Conservation (phyloP, 2,113 vertebrate species). For the Ornithorhynchus anatinus region DNA sequence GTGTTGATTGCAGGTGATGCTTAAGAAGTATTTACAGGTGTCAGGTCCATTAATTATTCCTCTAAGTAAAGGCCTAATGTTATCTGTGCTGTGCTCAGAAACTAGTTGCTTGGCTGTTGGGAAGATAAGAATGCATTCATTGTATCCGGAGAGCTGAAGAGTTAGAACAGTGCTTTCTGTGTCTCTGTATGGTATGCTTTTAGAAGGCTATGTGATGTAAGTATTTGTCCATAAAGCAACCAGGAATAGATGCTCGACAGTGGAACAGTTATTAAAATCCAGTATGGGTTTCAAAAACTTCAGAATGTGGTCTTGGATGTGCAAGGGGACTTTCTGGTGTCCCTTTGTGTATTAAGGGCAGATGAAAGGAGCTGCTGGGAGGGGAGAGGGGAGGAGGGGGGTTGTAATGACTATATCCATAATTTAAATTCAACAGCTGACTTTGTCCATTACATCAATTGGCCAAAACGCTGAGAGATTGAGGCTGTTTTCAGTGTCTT, state of each 20-base stretch:
- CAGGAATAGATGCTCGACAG: conserved; percentile 51
- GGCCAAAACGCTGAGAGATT: neutral
- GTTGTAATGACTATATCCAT: neutral
- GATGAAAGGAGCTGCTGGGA: neutral
- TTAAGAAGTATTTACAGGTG: too few species aligned
- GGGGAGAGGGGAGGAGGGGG: neutral
- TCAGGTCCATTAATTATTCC: conserved; percentile 41
- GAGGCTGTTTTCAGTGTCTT: neutral
- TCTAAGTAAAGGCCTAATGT: conserved; percentile 38
- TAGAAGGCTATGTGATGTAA: conserved; percentile 48
- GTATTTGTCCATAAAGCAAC: conserved; percentile 54
- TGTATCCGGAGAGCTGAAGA: conserved; percentile 53
- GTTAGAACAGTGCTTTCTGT: conserved; percentile 65
- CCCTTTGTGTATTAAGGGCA: neutral
- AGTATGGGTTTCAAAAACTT: neutral
- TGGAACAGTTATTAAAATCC: conserved; percentile 38
- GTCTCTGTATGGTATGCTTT: conserved; percentile 61
- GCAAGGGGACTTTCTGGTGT: neutral
- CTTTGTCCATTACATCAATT: neutral
- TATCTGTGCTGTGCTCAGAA: conserved; percentile 39
- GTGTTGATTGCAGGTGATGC: too few species aligned
- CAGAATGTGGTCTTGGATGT: neutral
- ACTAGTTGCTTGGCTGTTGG: conserved; percentile 51
- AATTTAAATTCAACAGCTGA: neutral
- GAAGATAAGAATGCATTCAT: conserved; percentile 56